phyloP scores from a whole-genome alignment of 30 jellyfish, hydroid and myxozoan species.

The Calvadosia cruxmelitensis region DNA sequence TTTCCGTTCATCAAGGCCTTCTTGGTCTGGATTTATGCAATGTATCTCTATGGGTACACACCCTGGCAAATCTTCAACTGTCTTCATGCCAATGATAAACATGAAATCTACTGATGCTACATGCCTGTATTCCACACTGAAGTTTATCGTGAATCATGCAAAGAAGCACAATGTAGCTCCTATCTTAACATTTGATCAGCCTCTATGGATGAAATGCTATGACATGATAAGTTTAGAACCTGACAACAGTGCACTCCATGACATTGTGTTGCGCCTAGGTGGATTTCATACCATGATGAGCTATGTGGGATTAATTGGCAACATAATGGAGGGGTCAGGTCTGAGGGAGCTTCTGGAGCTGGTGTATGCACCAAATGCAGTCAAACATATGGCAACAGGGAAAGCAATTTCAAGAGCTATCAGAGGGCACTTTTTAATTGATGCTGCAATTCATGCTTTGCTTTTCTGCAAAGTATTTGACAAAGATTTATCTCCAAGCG shows the following conservation, averaged over 20 bases:
- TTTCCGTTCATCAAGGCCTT: slow-evolving; percentile 24
- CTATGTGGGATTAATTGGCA: slow-evolving; percentile 17
- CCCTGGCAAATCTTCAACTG: slow-evolving; percentile 16
- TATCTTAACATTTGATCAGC: slow-evolving; percentile 35
- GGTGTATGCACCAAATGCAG: slow-evolving; percentile 24
- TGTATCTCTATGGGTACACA: slow-evolving; percentile 4
- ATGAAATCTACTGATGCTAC: slow-evolving; percentile 1
- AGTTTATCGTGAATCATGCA: slow-evolving; percentile 10
- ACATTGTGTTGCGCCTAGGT: slow-evolving; percentile 17
- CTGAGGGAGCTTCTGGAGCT: slow-evolving; percentile 17
- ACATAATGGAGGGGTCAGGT: slow-evolving; percentile 23
- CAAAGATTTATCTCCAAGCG: too few species aligned
- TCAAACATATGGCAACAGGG: slow-evolving; percentile 25
- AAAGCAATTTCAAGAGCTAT: slow-evolving; percentile 31
- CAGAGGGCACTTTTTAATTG: slow-evolving; percentile 24
- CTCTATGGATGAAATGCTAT: slow-evolving; percentile 25
- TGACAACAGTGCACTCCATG: neutral
- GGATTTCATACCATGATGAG: slow-evolving; percentile 28
- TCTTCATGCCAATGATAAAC: neutral
- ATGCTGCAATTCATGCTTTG: slow-evolving; percentile 19
- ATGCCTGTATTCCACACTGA: slow-evolving; percentile 20
- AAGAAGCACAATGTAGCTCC: slow-evolving; percentile 3
- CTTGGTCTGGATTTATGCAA: slow-evolving; percentile 41
- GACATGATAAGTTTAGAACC: neutral
- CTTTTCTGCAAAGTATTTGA: slow-evolving; percentile 13